phyloP scores from a whole-genome alignment of 2,113 vertebrate species.

The Gopherus evgoodei region DNA sequence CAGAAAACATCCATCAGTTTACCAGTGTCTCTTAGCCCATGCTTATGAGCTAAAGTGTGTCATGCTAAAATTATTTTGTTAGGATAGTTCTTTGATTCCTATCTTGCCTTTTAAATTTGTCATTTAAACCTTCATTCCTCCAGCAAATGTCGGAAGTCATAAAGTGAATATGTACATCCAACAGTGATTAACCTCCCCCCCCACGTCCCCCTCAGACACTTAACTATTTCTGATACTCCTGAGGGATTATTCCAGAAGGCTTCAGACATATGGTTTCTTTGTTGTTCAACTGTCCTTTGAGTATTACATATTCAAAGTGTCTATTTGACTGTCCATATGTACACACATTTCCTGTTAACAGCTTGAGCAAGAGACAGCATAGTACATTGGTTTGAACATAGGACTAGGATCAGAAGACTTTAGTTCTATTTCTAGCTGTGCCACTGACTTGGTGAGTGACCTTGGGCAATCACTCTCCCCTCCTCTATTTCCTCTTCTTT shows the following conservation, averaged over 20 bases:
- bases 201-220: not conserved
- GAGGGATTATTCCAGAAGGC: slow-evolving; percentile 58
- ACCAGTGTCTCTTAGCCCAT: not conserved
- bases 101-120: slow-evolving; percentile 6
- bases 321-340: slow-evolving; percentile 48
- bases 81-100: slow-evolving; percentile 11
- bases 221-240: slow-evolving; percentile 33
- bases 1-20: not conserved
- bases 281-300: slow-evolving; percentile 59
- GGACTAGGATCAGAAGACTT: slow-evolving; percentile 37
- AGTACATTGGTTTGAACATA: slow-evolving; percentile 27
- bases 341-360: slow-evolving; percentile 29
- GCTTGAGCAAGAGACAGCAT: slow-evolving; percentile 58
- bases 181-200: not conserved
- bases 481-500: not conserved
- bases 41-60: not conserved
- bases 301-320: slow-evolving; percentile 43
- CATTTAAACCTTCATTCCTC: not conserved
- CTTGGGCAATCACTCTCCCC: slow-evolving; percentile 3
- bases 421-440: not conserved
- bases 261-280: slow-evolving; percentile 57
- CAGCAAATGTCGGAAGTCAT: not conserved
- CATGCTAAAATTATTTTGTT: not conserved
- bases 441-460: slow-evolving; percentile 13
- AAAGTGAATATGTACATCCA: not conserved